Base-by-base conservation (phyloP, 2,113 vertebrate genomes). In the Danionella cerebrum region DNA sequence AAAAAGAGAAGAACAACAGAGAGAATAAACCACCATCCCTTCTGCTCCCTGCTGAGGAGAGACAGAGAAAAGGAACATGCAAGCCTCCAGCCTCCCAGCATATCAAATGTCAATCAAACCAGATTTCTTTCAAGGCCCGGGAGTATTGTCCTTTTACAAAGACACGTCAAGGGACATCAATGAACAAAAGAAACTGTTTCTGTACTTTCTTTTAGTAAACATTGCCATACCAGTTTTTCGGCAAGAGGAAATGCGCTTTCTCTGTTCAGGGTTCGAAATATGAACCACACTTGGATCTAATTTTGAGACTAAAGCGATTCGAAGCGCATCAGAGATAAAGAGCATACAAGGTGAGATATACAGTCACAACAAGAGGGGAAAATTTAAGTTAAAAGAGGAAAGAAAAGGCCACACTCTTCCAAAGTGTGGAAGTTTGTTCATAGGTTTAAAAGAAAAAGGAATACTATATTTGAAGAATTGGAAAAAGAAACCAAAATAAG, bases 51-150 rank as follows among this genome's bases (percentile, higher is more conserved):
- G 24, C 57, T 24, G 59, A 11, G 8, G 16, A 19, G 16, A 62
- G 39, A 25, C 71, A 57, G 45, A 57, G 55, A 14, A 9, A 42
- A 29, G 36, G 35, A 24, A 45, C 38, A 39, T 54, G 25, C 14
- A 44, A 27, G 45, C 58, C 66, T 45, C 25, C 36, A 45, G 44
- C n/a, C 52, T 33, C 22, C 60, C 27, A 24, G 22, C 22, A 58
- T 35, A 53, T 45, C 2, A 62, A 60, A 65, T 31, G 38, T 16
- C 35, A 53, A 45, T 59, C 67, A 70, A 35, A 52, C 53, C 36
- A 22, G 59, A 25, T 51, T 67, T 52, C 44, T 58, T 22, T 60
- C 50, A 48, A 59, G 50, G 13, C 31, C 38, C n/a, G 38, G 16
- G 58, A 39, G 21, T 33, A 51, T 22, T 41, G 58, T 16, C 35